These are phyloP conservation scores for Thryonomys swinderianus DNA, from an alignment of 2,113 vertebrate species.

Conservation along the genomic window DNA sequence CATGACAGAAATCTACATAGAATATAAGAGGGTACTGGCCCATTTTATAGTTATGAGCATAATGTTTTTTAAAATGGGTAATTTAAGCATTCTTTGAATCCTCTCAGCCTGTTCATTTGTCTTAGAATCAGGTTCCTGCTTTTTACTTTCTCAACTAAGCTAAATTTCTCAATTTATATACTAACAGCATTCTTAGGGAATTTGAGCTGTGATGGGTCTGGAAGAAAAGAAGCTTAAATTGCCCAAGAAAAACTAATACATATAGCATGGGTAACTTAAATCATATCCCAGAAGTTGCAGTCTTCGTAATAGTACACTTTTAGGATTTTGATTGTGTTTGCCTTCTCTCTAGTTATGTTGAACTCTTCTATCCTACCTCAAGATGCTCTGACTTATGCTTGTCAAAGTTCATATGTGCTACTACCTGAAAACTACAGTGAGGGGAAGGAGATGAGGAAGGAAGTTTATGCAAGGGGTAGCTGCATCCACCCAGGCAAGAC, in stretches of 20 bases:
- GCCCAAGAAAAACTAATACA: background rate
- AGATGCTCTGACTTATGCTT: background rate
- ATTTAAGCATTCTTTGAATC: background rate
- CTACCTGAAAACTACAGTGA: background rate
- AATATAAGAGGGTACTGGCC: background rate
- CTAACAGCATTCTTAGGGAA: background rate
- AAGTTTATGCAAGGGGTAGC: background rate
- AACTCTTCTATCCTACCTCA: background rate
- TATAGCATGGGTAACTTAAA: background rate
- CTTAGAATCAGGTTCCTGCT: background rate
- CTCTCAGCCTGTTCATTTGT: background rate
- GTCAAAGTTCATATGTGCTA: background rate
- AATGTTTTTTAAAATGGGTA: background rate
- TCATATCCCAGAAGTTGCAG: background rate
- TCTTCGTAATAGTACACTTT: background rate
- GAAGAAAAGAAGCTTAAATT: background rate
- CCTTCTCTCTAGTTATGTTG: background rate
- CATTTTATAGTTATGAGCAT: background rate
- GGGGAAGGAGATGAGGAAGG: background rate
- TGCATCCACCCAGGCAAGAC: background rate
- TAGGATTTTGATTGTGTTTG: background rate
- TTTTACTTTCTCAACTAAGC: background rate
- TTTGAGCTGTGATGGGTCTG: background rate
- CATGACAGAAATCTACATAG: background rate
- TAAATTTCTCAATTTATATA: background rate